A percentile compares a stretch with the other conserved stretches of the same genome.
These are phyloP conservation scores for Ryuthela nishihirai DNA, from an alignment of 2,888 invertebrate genomes.

Conservation along the genomic window DNA sequence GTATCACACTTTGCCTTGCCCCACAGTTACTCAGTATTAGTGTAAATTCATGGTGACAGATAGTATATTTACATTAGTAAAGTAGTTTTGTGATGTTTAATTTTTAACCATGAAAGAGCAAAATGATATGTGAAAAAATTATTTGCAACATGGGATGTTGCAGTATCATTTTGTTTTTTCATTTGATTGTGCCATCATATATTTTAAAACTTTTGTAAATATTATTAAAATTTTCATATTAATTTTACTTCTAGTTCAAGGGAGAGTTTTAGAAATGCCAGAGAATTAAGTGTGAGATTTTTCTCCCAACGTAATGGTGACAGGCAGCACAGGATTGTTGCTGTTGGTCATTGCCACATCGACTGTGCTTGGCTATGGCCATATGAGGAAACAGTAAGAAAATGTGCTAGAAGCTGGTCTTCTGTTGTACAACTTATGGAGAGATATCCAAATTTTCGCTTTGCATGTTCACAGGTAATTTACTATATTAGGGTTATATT, in stretches of 20 bases:
- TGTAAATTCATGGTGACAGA: too few species aligned
- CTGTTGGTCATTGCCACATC: conserved; percentile 56
- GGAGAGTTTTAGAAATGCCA: conserved; percentile 46
- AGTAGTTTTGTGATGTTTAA: too few species aligned
- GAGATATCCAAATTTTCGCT: conserved; percentile 52
- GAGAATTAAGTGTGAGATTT: conserved; percentile 50
- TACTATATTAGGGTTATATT: background rate
- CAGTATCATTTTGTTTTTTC: too few species aligned
- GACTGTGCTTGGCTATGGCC: conserved; percentile 58
- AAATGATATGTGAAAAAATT: too few species aligned
- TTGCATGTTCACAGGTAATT: conserved; percentile 54
- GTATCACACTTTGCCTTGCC: too few species aligned
- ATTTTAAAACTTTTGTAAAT: background rate
- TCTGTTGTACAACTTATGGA: conserved; percentile 54
- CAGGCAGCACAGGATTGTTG: conserved; percentile 51
- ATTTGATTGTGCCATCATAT: background rate
- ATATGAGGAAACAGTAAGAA: conserved; percentile 55
- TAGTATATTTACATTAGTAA: too few species aligned
- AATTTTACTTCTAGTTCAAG: conserved; percentile 11
- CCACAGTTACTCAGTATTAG: too few species aligned
- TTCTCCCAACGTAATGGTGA: conserved; percentile 52
- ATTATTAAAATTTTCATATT: background rate
- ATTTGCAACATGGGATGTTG: too few species aligned
- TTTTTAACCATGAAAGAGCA: too few species aligned
- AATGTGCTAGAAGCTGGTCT: conserved; percentile 55